phyloP scores from a whole-genome alignment of 2,888 invertebrate species.

The Anoplius nigerrimus region DNA sequence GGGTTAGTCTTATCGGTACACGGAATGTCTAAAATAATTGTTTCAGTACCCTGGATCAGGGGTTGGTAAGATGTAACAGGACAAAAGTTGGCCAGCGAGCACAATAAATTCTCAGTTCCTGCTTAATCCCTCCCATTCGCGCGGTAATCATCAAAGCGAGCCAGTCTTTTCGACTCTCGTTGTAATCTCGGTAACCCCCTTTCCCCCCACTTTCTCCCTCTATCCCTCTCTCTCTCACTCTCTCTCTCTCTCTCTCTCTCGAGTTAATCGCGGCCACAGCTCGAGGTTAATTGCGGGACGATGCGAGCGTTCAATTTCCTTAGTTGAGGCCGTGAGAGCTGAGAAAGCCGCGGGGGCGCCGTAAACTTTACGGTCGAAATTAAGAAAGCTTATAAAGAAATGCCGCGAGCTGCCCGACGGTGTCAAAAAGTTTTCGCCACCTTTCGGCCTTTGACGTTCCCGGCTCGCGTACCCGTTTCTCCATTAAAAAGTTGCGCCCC shows the following conservation, averaged over 20 bases:
- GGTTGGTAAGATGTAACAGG: too few relatives aligned
- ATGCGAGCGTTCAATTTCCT: conserved; percentile 4
- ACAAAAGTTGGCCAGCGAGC: too few relatives aligned
- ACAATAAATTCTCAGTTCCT: too few relatives aligned
- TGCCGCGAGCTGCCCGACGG: conserved; percentile 22
- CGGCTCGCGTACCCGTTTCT: conserved; percentile 21
- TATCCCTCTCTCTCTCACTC: conserved; percentile 1
- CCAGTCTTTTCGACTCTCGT: conserved; percentile 11
- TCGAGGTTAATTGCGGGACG: conserved; percentile 2
- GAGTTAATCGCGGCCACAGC: background rate
- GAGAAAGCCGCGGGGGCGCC: background rate
- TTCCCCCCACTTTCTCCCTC: background rate
- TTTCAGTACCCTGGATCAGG: too few relatives aligned
- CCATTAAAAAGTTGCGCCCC: conserved; percentile 21
- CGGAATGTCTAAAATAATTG: too few relatives aligned
- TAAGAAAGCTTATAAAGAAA: conserved; percentile 54
- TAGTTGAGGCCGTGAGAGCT: background rate
- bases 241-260: background rate
- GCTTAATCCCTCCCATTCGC: background rate
- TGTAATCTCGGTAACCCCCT: background rate
- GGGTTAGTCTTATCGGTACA: too few relatives aligned
- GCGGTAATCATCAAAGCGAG: conserved; percentile 11
- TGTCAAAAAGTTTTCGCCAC: conserved; percentile 30
- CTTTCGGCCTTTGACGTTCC: conserved; percentile 6
- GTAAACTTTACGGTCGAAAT: conserved; percentile 47